Evolutionary conservation across 2,888 invertebrate species (phyloP).

Genomic region (Drosophila barbarae): DNA sequence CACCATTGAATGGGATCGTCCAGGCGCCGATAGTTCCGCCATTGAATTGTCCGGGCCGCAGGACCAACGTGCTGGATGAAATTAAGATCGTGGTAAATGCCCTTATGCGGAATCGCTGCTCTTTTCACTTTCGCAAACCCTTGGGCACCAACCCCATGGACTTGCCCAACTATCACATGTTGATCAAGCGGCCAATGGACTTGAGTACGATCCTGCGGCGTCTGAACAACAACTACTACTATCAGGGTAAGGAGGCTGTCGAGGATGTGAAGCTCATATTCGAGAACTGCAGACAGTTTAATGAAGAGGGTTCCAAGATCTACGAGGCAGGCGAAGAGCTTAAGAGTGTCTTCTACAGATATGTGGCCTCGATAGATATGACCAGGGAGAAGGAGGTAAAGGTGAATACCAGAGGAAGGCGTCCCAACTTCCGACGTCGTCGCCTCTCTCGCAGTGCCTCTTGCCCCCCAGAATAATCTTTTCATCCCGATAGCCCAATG

Average conservation of each 20-base stretch:
- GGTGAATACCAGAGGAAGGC: background rate
- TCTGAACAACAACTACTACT: conserved; percentile 46
- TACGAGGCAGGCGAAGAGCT: conserved; percentile 29
- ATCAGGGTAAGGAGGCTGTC: conserved; percentile 37
- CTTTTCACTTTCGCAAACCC: conserved; percentile 31
- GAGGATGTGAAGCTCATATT: conserved; percentile 42
- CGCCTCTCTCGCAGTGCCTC: background rate
- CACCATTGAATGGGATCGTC: conserved; percentile 49
- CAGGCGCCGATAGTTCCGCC: conserved; percentile 43
- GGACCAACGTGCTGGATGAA: conserved; percentile 40
- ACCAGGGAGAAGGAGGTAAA: conserved; percentile 32
- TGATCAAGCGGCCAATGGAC: conserved; percentile 45
- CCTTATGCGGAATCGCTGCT: conserved; percentile 15
- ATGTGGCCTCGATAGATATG: conserved; percentile 12
- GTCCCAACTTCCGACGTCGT: background rate
- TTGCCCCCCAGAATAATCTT: background rate
- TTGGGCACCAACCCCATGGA: conserved; percentile 21
- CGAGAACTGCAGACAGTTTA: conserved; percentile 42
- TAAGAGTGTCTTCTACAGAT: conserved; percentile 6
- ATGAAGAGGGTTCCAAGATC: conserved; percentile 21
- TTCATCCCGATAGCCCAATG: background rate
- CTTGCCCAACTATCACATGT: conserved; percentile 35
- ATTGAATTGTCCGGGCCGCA: conserved; percentile 24
- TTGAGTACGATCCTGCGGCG: conserved; percentile 43
- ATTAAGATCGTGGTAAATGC: conserved; percentile 24